A percentile compares a stretch with the other conserved stretches of the same genome.
Evolutionary conservation across 2,797 vertebrate species (phyloP).

Genomic region (Gymnodraco acuticeps): DNA sequence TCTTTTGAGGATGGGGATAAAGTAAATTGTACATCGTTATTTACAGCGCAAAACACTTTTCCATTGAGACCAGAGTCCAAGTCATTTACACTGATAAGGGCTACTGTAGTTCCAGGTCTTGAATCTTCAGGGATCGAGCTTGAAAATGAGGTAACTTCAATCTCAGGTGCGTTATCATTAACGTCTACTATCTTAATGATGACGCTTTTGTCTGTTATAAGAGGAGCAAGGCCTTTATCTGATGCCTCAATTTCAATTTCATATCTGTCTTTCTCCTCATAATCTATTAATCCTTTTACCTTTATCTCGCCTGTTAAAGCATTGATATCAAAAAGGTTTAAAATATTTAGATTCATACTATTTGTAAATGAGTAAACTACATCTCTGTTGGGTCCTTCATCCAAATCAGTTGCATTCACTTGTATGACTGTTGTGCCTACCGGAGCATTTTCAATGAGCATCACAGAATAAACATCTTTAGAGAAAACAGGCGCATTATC

Average conservation of each 20-base stretch:
- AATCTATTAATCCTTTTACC: conserved; percentile 53
- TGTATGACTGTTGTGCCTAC: conserved; percentile 44
- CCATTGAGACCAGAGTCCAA: conserved; percentile 83
- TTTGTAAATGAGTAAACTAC: conserved; percentile 54
- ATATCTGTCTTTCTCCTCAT: conserved; percentile 42
- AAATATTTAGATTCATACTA: background rate
- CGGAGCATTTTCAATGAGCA: conserved; percentile 64
- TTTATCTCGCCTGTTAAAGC: conserved; percentile 45
- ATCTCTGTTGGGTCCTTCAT: conserved; percentile 50
- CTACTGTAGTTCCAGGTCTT: conserved; percentile 82
- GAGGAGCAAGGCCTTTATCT: conserved; percentile 50
- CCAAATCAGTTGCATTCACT: conserved; percentile 71
- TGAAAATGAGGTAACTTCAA: conserved; percentile 81
- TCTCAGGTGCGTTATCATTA: conserved; percentile 70
- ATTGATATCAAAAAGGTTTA: conserved; percentile 39
- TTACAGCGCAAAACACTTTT: conserved; percentile 71
- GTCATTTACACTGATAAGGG: conserved; percentile 85
- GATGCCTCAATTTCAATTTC: conserved; percentile 69
- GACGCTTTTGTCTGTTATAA: conserved; percentile 49
- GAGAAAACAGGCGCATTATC: conserved; percentile 71
- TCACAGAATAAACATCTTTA: conserved; percentile 51
- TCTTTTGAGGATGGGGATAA: conserved; percentile 70
- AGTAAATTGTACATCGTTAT: conserved; percentile 69
- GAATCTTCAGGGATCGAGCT: conserved; percentile 81
- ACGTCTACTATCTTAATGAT: conserved; percentile 54